These are phyloP conservation scores for Coelogynopora nodosa DNA, from an alignment of 2,888 invertebrate genomes.

Conservation along the genomic window DNA sequence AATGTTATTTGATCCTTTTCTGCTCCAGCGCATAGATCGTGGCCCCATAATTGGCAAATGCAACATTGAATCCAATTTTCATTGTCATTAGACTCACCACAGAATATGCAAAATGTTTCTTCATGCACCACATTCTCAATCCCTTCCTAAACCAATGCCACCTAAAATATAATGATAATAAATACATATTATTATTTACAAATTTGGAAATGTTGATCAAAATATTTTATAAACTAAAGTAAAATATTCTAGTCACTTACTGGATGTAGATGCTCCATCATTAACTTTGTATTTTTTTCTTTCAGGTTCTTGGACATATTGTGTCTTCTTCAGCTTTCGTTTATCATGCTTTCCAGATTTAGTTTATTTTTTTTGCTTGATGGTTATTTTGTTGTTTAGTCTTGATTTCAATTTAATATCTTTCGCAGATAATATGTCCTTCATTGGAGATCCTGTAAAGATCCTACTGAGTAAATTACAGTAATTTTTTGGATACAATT, in stretches of 20 bases:
- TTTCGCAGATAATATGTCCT: slow-evolving; percentile 31
- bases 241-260: slow-evolving; percentile 28
- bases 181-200: slow-evolving; percentile 28
- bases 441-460: slow-evolving; percentile 28
- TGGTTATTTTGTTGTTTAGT: slow-evolving; percentile 10
- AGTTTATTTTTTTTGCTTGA: not conserved
- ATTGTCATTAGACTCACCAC: slow-evolving; percentile 31
- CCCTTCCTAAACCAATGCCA: slow-evolving; percentile 30
- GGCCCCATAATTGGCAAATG: slow-evolving; percentile 31
- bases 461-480: too few relatives aligned
- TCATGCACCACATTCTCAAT: slow-evolving; percentile 29
- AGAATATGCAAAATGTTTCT: slow-evolving; percentile 31
- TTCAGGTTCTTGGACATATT: slow-evolving; percentile 28
- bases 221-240: slow-evolving; percentile 31
- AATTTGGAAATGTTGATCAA: slow-evolving; percentile 28
- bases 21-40: slow-evolving; percentile 28
- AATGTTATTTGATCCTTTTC: slow-evolving; percentile 24
- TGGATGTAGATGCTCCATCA: slow-evolving; percentile 27
- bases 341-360: slow-evolving; percentile 30
- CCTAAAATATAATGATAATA: slow-evolving; percentile 22
- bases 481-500: too few relatives aligned
- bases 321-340: slow-evolving; percentile 23
- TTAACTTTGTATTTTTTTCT: slow-evolving; percentile 18
- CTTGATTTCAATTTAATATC: slow-evolving; percentile 28
- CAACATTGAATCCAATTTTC: slow-evolving; percentile 28